phyloP scores from a whole-genome alignment of 2,113 vertebrate species.

The Dolichallabes microphthalmus region DNA sequence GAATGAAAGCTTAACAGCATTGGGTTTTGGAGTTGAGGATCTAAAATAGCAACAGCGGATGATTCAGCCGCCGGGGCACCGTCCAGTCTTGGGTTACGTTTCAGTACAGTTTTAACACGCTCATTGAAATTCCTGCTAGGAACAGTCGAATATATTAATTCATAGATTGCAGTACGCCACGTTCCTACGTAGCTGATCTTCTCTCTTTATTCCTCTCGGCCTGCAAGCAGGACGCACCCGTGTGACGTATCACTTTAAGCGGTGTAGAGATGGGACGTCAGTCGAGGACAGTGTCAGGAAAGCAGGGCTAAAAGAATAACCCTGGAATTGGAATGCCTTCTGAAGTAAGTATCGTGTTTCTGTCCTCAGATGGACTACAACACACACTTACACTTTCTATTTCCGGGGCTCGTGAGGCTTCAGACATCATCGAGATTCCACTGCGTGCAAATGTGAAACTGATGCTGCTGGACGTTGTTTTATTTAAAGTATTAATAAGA shows the following conservation, averaged over 20 bases:
- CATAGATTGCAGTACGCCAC: not conserved
- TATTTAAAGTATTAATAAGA: not conserved
- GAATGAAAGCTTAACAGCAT: not conserved
- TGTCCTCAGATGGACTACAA: constrained; percentile 60
- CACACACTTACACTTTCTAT: not conserved
- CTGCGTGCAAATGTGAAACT: not conserved
- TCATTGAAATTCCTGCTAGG: not conserved
- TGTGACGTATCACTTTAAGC: not conserved
- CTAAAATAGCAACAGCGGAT: not conserved
- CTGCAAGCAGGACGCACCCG: not conserved
- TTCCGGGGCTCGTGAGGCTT: not conserved
- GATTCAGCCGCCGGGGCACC: not conserved
- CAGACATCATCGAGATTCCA: not conserved
- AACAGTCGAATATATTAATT: not conserved
- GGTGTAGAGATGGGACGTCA: not conserved
- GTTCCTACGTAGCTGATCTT: too few relatives aligned
- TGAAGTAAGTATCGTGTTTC: not conserved
- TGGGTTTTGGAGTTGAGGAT: not conserved
- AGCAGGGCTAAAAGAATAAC: not conserved
- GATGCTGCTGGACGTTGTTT: not conserved
- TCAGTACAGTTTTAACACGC: not conserved
- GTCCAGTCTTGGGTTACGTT: not conserved
- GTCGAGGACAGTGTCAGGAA: not conserved
- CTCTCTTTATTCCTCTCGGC: not conserved
- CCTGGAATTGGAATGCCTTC: not conserved